phyloP scores from a whole-genome alignment of 2,797 vertebrate genomes.

The Neoniphon sammara region DNA sequence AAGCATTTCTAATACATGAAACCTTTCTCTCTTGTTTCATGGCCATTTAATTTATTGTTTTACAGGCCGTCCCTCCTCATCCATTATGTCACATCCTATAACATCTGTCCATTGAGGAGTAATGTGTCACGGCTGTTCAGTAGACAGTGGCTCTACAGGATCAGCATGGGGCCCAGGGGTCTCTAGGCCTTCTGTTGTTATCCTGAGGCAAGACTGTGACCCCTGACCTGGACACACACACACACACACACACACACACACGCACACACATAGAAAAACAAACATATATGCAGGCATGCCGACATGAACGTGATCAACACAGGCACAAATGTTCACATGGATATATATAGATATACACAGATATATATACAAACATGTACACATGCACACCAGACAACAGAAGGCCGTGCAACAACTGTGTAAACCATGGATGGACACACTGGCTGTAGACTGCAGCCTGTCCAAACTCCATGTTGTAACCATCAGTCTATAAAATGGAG shows the following conservation, averaged over 20 bases:
- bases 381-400: constrained; percentile 25
- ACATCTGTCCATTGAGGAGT: constrained; percentile 60
- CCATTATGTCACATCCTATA: constrained; percentile 34
- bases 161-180: constrained; percentile 62
- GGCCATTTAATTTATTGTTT: constrained; percentile 7
- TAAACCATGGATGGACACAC: constrained; percentile 43
- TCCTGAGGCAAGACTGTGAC: constrained; percentile 58
- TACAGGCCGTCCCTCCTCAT: constrained; percentile 16
- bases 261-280: constrained; percentile 1
- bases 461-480: constrained; percentile 18
- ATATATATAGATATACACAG: constrained; percentile 11
- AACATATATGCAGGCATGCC: not conserved
- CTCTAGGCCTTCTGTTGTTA: constrained; percentile 68
- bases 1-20: constrained; percentile 38
- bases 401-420: constrained; percentile 62
- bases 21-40: constrained; percentile 11
- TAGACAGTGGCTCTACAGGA: constrained; percentile 57
- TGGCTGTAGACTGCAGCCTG: constrained; percentile 18
- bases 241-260: constrained; percentile 24
- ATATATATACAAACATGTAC: not conserved
- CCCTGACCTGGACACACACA: constrained; percentile 66
- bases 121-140: constrained; percentile 36
- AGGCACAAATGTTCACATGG: constrained; percentile 12
- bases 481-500: constrained; percentile 23
- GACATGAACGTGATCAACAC: constrained; percentile 35